Evolutionary conservation across 2,113 vertebrate species (phyloP).

Genomic region (Rhea americana): DNA sequence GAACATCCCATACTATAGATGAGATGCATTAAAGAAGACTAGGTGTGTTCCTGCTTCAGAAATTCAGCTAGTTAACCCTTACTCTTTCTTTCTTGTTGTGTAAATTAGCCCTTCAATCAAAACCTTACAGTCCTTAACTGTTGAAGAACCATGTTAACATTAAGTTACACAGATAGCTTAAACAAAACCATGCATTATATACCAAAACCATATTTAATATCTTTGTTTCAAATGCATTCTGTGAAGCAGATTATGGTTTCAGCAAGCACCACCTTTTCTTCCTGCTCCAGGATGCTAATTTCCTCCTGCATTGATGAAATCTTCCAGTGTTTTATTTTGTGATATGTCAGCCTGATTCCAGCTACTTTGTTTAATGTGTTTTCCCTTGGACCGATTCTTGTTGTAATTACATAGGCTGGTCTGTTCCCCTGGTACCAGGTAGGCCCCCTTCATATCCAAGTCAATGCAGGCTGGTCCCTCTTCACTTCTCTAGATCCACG

Average conservation of each 20-base stretch:
- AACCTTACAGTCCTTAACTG: not conserved
- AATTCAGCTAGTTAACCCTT: not conserved
- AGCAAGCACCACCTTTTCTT: not conserved
- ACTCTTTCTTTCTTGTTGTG: not conserved
- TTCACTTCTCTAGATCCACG: not conserved
- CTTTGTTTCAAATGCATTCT: not conserved
- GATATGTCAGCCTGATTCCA: not conserved
- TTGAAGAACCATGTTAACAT: not conserved
- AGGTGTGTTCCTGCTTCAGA: not conserved
- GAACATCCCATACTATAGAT: not conserved
- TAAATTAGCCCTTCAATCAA: not conserved
- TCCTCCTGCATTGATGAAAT: not conserved
- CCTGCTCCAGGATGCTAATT: not conserved
- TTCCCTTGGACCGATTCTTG: not conserved
- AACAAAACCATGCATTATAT: not conserved
- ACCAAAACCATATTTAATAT: not conserved
- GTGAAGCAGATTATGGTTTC: not conserved
- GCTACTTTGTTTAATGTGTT: rapidly evolving
- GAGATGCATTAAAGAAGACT: not conserved
- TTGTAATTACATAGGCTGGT: not conserved
- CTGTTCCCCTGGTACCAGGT: not conserved
- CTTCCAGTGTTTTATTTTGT: not conserved
- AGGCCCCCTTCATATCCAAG: not conserved
- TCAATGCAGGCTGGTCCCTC: not conserved
- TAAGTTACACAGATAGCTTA: not conserved